Evolutionary conservation across 2,888 invertebrate species (phyloP).

Genomic region (Tenthredo distinguenda): DNA sequence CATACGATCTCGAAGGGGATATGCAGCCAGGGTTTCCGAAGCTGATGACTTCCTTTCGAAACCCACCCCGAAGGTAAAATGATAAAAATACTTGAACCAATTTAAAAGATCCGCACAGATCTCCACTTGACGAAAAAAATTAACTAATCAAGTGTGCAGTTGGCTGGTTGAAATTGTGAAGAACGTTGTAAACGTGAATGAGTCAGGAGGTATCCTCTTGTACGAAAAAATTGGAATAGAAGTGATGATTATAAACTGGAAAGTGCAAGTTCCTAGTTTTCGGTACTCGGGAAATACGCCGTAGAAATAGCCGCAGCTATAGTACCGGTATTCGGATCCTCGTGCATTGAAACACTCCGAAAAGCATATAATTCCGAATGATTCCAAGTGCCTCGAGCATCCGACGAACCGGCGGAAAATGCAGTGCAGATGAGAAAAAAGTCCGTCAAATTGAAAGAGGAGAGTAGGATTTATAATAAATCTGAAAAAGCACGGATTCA

Average conservation of each 20-base stretch:
- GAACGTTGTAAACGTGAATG: neutral
- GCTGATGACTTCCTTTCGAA: slow-evolving; percentile 1
- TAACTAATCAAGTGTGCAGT: neutral
- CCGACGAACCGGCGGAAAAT: neutral
- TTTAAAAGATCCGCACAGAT: neutral
- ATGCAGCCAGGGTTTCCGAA: neutral
- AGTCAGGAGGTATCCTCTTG: neutral
- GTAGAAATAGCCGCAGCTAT: neutral
- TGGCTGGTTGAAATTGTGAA: neutral
- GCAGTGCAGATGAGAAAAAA: neutral
- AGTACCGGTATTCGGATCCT: neutral
- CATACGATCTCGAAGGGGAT: neutral
- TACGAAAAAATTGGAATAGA: neutral
- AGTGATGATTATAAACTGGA: neutral
- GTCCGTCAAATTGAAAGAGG: neutral
- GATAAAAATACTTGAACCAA: neutral
- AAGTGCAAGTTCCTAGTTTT: neutral
- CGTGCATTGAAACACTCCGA: neutral
- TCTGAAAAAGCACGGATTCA: neutral
- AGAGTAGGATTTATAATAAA: neutral
- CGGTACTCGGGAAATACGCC: neutral
- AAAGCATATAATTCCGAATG: slow-evolving; percentile 17
- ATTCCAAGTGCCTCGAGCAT: neutral
- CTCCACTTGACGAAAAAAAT: neutral
- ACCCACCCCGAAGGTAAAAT: neutral